Evolutionary conservation across 1,140 invertebrate species (phyloP).

Genomic region (Littorina saxatilis): DNA sequence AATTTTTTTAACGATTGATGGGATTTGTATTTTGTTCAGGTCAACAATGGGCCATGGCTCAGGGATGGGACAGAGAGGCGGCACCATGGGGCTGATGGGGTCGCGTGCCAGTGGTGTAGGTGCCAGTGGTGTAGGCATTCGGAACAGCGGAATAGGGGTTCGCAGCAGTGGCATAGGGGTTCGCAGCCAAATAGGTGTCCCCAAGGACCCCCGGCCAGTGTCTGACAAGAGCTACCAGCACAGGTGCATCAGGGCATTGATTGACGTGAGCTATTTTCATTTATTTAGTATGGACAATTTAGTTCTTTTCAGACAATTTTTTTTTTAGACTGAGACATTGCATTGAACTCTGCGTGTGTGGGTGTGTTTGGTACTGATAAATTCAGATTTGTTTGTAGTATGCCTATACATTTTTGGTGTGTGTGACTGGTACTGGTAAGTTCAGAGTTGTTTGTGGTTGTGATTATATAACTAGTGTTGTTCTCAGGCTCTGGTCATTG

Average conservation of each 20-base stretch:
- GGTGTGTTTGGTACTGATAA: too few species aligned
- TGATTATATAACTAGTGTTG: too few species aligned
- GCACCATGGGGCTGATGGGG: neutral
- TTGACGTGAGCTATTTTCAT: conserved; percentile 52
- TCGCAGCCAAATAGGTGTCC: conserved; percentile 51
- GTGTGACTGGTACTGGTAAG: too few species aligned
- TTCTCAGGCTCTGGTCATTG: too few species aligned
- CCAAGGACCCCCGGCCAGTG: conserved; percentile 65
- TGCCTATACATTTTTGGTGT: too few species aligned
- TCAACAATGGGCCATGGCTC: neutral
- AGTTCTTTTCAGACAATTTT: neutral
- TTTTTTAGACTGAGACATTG: too few species aligned
- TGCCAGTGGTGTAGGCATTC: neutral
- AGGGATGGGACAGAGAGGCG: neutral
- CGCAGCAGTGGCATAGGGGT: conserved; percentile 53
- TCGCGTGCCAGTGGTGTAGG: too few species aligned
- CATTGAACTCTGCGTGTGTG: too few species aligned
- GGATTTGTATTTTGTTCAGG: neutral
- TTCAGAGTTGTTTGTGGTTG: too few species aligned
- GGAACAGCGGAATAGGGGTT: conserved; percentile 8
- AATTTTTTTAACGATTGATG: too few species aligned
- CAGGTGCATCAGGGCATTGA: conserved; percentile 51
- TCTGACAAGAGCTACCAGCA: conserved; percentile 60
- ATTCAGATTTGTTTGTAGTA: too few species aligned
- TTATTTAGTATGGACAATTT: neutral